phyloP scores from a whole-genome alignment of 2,888 invertebrate genomes.

The Thalpophila matura region DNA sequence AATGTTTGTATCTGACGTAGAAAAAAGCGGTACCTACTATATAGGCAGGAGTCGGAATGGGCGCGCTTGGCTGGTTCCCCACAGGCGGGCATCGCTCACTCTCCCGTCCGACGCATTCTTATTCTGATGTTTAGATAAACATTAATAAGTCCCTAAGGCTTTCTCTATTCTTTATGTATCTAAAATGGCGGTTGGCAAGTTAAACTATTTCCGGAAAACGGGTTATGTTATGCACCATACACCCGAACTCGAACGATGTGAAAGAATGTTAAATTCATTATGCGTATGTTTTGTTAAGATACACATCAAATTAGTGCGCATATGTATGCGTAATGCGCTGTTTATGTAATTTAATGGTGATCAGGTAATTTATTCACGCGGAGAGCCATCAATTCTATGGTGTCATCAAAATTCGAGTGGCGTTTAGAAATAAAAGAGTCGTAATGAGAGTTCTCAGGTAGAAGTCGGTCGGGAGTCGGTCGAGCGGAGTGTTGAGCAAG shows the following conservation, averaged over 20 bases:
- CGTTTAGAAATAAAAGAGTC: slow-evolving; percentile 69
- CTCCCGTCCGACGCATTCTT: slow-evolving; percentile 80
- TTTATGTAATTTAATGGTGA: slow-evolving; percentile 68
- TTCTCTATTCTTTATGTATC: slow-evolving; percentile 76
- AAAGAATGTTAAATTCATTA: slow-evolving; percentile 84
- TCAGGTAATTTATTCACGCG: slow-evolving; percentile 65
- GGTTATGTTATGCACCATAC: slow-evolving; percentile 78
- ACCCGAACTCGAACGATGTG: slow-evolving; percentile 74
- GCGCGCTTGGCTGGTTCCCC: slow-evolving; percentile 83
- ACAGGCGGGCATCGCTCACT: slow-evolving; percentile 77
- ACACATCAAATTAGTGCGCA: slow-evolving; percentile 77
- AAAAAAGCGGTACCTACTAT: slow-evolving; percentile 80
- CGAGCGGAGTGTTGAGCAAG: slow-evolving; percentile 82
- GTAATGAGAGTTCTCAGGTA: slow-evolving; percentile 71
- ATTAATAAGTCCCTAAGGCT: slow-evolving; percentile 80
- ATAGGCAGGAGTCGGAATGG: slow-evolving; percentile 81
- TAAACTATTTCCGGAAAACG: slow-evolving; percentile 87
- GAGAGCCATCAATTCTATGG: slow-evolving; percentile 60
- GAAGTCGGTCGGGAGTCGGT: slow-evolving; percentile 52
- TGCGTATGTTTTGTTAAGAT: slow-evolving; percentile 78
- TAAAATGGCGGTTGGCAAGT: slow-evolving; percentile 81
- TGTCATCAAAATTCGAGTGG: slow-evolving; percentile 70
- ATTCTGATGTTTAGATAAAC: slow-evolving; percentile 89
- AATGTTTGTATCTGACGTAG: slow-evolving; percentile 86
- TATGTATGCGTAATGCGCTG: slow-evolving; percentile 74